Conservation (phyloP, 1,140 invertebrate species). For the Polypedilum vanderplanki region DNA sequence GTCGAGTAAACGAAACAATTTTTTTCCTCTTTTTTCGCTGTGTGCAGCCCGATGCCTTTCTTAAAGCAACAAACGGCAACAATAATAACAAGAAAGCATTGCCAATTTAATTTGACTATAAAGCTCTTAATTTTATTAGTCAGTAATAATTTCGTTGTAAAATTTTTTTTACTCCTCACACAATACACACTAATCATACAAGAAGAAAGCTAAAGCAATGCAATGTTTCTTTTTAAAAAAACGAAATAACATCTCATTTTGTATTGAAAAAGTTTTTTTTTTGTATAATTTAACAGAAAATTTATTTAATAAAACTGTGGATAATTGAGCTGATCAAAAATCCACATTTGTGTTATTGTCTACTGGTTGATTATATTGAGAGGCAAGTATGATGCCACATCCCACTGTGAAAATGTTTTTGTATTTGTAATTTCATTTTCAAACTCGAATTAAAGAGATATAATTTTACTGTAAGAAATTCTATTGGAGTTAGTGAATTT, state of each 20-base stretch:
- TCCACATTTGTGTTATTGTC: slow-evolving; percentile 21
- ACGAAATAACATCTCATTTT: slow-evolving; percentile 26
- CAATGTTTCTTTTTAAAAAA: slow-evolving; percentile 10
- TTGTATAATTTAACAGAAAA: slow-evolving; percentile 28
- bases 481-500: not conserved
- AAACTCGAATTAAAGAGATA: not conserved
- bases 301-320: slow-evolving; percentile 27
- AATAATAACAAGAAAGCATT: slow-evolving; percentile 8
- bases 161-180: not conserved
- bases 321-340: slow-evolving; percentile 27
- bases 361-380: not conserved
- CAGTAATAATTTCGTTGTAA: slow-evolving; percentile 23
- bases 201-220: slow-evolving; percentile 1
- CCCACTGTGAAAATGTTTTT: not conserved
- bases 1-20: slow-evolving; percentile 11
- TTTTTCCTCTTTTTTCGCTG: not conserved
- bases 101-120: slow-evolving; percentile 19
- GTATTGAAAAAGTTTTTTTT: slow-evolving; percentile 27
- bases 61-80: not conserved
- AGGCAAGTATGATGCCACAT: not conserved
- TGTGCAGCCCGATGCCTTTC: not conserved
- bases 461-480: not conserved
- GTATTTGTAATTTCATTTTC: not conserved
- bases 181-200: slow-evolving; percentile 17
- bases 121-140: slow-evolving; percentile 19